phyloP scores from a whole-genome alignment of 2,888 invertebrate species.

The Eupithecia dodoneata region DNA sequence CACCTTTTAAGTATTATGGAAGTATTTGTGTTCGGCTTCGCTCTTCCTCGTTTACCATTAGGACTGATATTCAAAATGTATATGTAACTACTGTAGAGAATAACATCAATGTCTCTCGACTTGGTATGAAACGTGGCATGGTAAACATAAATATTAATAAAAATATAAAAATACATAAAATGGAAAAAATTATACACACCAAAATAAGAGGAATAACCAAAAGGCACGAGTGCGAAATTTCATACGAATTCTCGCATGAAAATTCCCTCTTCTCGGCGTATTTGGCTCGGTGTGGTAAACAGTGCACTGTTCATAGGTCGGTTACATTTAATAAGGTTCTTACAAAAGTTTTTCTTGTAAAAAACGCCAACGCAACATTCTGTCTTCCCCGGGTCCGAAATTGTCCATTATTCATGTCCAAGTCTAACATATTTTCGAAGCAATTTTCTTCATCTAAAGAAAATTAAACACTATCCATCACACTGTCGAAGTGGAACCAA shows the following conservation, averaged over 20 bases:
- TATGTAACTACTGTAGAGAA: too few species aligned
- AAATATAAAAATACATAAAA: too few species aligned
- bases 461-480: slow-evolving; percentile 16
- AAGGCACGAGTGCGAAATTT: neutral
- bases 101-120: too few species aligned
- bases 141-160: too few species aligned
- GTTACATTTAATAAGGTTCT: neutral
- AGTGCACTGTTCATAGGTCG: neutral
- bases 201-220: too few species aligned
- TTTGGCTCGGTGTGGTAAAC: neutral
- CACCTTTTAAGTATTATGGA: too few species aligned
- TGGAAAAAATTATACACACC: too few species aligned
- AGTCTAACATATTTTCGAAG: neutral
- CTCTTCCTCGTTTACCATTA: too few species aligned
- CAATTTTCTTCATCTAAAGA: slow-evolving; percentile 11
- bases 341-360: neutral
- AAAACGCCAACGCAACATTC: neutral
- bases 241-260: neutral
- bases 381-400: neutral
- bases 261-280: neutral
- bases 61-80: too few species aligned
- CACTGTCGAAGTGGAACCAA: slow-evolving; percentile 3
- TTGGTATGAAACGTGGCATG: too few species aligned
- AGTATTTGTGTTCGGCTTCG: too few species aligned
- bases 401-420: neutral